Evolutionary conservation across 2,113 vertebrate genomes (phyloP), one percentile per base, ranked within the genome.

Genomic region (Poecilia latipinna): DNA sequence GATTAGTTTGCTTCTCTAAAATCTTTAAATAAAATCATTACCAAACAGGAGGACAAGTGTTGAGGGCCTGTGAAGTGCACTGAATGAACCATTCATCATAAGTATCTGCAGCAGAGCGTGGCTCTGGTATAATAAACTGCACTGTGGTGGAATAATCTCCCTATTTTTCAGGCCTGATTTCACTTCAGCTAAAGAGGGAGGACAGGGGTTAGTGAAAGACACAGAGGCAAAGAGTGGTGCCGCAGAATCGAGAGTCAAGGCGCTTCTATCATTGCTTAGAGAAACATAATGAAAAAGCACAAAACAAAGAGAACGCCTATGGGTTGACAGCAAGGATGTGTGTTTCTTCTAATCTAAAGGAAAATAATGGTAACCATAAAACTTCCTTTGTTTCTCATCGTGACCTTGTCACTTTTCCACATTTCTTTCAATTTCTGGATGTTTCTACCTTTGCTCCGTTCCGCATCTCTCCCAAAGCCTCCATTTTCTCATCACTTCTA

Each of bases 141-240:
- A 86, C 31, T 73, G 80, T 83, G 77, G 85, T 82, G 78, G 74
- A 90, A 87, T 84, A 81, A 90, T 88, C 66, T 57, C 48, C 72
- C 32, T 1, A 26, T 70, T 67, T 89, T 81, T 90, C 79, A 87
- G 77, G 83, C 77, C 71, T 80, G 80, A 86, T 81, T 88, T 82
- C 68, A 77, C 80, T 68, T 71, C 61, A 75, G 72, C 60, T 64
- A 65, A 4, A 51, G 44, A 80, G 62, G 12, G 61, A 87, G 60
- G 51, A 81, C 63, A 37, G 29, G 79, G 70, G 82, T n/a, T 60
- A 80, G 70, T 65, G 22, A 42, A 60, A 76, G 77, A 74, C 24
- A n/a, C 54, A 54, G 51, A 74, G 75, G 37, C 12, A 74, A 57
- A 77, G 70, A 26, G 74, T 61, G 68, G 75, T 76, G 73, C 63